Evolutionary conservation across 2,888 invertebrate genomes (phyloP).

Genomic region (Mythimna loreyi): DNA sequence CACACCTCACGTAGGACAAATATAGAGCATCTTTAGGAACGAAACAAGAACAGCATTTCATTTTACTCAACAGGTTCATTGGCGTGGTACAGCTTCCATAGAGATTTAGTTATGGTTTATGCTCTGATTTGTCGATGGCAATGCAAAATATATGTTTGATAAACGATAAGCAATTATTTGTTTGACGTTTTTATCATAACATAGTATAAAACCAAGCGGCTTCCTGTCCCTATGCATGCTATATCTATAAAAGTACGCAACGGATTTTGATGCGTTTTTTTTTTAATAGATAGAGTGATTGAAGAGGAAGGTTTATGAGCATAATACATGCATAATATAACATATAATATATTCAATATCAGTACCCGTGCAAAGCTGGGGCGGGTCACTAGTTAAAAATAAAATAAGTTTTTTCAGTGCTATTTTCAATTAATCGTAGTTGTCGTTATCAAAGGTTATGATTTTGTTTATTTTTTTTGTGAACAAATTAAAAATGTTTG

Average conservation of each 20-base stretch:
- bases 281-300: too few relatives aligned
- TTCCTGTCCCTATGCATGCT: too few relatives aligned
- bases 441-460: not conserved
- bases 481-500: not conserved
- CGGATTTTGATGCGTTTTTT: too few relatives aligned
- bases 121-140: conserved; percentile 36
- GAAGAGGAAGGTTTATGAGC: too few relatives aligned
- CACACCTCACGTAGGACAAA: conserved; percentile 16
- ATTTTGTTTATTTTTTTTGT: not conserved
- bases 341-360: too few relatives aligned
- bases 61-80: conserved; percentile 71
- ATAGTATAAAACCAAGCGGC: too few relatives aligned
- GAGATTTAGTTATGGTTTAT: conserved; percentile 48
- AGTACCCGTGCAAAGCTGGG: too few relatives aligned
- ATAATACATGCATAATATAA: too few relatives aligned
- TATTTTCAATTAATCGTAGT: not conserved
- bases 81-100: conserved; percentile 49
- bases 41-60: conserved; percentile 64
- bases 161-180: conserved; percentile 17
- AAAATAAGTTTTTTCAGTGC: not conserved
- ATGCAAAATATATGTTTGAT: conserved; percentile 39
- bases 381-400: too few relatives aligned
- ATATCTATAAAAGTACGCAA: too few relatives aligned
- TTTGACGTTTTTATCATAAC: conserved; percentile 16
- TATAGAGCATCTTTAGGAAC: conserved; percentile 55